These are phyloP conservation scores for Aulostomus chinensis DNA, from an alignment of 2,797 vertebrate genomes.

Conservation along the genomic window DNA sequence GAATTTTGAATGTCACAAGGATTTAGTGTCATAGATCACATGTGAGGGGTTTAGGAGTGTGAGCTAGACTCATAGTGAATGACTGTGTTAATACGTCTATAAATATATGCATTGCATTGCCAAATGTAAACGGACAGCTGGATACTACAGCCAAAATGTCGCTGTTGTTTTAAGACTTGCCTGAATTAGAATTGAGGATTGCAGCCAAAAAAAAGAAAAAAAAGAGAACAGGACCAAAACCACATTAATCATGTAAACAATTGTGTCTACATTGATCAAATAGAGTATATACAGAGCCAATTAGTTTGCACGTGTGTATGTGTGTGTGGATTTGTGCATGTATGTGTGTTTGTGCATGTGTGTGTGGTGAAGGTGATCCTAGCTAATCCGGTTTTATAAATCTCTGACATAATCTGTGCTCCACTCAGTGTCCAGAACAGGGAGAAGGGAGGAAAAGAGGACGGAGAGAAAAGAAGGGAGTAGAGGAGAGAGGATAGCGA, in stretches of 20 bases:
- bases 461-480: constrained; percentile 11
- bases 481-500: constrained; percentile 11
- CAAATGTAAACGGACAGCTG: not conserved
- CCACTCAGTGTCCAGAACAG: constrained; percentile 54
- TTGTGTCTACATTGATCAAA: not conserved
- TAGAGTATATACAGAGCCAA: not conserved
- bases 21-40: constrained; percentile 29
- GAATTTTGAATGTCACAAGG: constrained; percentile 40
- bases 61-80: constrained; percentile 8
- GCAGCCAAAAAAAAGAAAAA: not conserved
- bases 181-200: too few species aligned
- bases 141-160: not conserved
- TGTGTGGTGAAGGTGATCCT: constrained; percentile 70
- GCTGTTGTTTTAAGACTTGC: too few species aligned
- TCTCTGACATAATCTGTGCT: constrained; percentile 73
- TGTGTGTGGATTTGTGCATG: constrained; percentile 5
- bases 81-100: constrained; percentile 6
- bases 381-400: constrained; percentile 74
- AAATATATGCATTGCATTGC: not conserved
- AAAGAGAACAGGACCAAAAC: not conserved
- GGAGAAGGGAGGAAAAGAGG: constrained; percentile 30
- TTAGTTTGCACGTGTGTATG: not conserved
- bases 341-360: constrained; percentile 13
- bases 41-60: constrained; percentile 13
- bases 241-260: not conserved